A percentile compares a stretch with the other conserved stretches of the same genome.
phyloP scores from a whole-genome alignment of 2,888 invertebrate genomes.

The Polyommatus iphigenia region DNA sequence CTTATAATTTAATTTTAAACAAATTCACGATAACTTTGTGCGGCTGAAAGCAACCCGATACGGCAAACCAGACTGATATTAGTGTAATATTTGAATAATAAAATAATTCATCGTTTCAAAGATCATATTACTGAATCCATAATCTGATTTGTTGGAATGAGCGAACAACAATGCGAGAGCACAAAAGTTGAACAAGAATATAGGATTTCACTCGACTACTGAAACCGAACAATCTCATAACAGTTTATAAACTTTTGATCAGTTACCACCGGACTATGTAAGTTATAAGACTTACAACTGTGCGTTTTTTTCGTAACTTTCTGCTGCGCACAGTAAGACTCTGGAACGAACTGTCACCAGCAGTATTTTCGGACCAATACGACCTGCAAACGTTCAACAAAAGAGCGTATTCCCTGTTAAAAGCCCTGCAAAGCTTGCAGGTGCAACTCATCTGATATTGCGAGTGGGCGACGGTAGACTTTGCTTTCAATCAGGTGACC shows the following conservation, averaged over 20 bases:
- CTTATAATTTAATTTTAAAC: not conserved
- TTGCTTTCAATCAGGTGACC: too few species aligned
- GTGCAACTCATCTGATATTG: too few species aligned
- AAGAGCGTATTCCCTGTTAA: too few species aligned
- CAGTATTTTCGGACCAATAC: too few species aligned
- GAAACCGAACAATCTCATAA: slow-evolving; percentile 18
- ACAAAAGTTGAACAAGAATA: slow-evolving; percentile 13
- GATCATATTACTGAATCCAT: not conserved
- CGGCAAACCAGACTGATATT: not conserved
- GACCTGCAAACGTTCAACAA: too few species aligned
- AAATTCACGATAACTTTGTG: not conserved
- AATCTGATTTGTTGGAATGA: slow-evolving; percentile 7
- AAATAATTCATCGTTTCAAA: not conserved
- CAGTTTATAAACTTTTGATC: slow-evolving; percentile 16
- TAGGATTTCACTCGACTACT: slow-evolving; percentile 23
- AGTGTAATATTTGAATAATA: not conserved
- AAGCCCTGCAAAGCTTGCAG: too few species aligned
- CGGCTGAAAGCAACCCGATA: not conserved
- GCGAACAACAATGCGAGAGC: slow-evolving; percentile 1
- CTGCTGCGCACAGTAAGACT: too few species aligned
- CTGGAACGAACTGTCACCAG: too few species aligned
- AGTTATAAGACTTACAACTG: not conserved
- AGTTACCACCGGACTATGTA: not conserved
- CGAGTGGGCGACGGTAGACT: too few species aligned
- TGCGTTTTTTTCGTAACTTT: too few species aligned